These are phyloP conservation scores for Rhabdophis nuchalis DNA, from an alignment of 2,797 vertebrate species.

Conservation along the genomic window DNA sequence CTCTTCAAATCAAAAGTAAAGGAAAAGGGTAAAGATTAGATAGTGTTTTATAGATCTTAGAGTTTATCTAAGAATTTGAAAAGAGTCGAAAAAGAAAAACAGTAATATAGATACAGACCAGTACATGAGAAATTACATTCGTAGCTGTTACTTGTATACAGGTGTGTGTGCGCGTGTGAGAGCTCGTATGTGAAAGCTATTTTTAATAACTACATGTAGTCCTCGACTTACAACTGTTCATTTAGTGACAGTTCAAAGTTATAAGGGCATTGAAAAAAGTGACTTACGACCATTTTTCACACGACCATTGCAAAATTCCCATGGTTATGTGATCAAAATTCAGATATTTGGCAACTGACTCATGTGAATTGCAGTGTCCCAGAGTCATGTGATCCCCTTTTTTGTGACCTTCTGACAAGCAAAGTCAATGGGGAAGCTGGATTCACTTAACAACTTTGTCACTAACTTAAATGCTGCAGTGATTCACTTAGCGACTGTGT, in stretches of 20 bases:
- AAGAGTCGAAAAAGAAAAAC: background rate
- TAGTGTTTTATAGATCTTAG: background rate
- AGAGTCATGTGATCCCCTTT: background rate
- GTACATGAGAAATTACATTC: background rate
- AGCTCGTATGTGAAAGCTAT: background rate
- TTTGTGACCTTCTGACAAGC: background rate
- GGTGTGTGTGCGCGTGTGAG: background rate
- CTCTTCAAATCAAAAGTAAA: background rate
- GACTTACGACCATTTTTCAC: background rate
- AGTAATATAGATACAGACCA: background rate
- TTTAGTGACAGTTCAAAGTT: background rate
- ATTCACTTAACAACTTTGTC: background rate
- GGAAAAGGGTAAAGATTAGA: background rate
- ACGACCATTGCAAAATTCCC: background rate
- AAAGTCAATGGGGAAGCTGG: background rate
- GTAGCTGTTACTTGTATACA: background rate
- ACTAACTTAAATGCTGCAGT: background rate
- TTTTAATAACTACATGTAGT: background rate
- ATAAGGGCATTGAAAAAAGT: background rate
- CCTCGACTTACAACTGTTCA: background rate
- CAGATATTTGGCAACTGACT: too few species aligned
- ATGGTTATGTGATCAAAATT: too few species aligned
- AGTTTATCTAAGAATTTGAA: background rate
- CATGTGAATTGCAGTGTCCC: too few species aligned
- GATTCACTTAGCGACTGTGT: background rate